These are phyloP conservation scores for Oreochromis mossambicus DNA, from an alignment of 2,797 vertebrate species.

Conservation along the genomic window DNA sequence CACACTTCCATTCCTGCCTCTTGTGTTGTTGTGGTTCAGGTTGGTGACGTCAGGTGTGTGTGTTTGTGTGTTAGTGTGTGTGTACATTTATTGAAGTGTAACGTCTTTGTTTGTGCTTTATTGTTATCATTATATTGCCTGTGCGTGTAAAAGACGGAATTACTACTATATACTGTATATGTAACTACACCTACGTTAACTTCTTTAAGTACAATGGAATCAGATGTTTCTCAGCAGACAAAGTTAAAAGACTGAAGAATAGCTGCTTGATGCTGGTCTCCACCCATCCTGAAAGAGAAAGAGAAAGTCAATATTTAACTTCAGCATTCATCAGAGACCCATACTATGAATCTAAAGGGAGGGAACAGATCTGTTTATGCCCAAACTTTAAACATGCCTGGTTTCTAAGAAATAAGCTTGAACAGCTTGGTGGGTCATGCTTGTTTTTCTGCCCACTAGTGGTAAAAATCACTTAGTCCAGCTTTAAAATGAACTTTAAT, in stretches of 20 bases:
- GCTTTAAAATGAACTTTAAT: neutral
- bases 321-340: neutral
- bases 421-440: neutral
- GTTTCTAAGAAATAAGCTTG: neutral
- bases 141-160: rapidly evolving
- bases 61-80: neutral
- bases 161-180: neutral
- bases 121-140: neutral
- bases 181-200: neutral
- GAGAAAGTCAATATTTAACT: neutral
- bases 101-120: neutral
- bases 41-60: slow-evolving; percentile 54
- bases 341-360: neutral
- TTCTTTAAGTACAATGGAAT: neutral
- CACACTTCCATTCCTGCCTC: slow-evolving; percentile 9
- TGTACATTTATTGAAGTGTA: neutral
- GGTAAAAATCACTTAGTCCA: neutral
- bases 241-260: neutral
- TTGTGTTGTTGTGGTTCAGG: slow-evolving; percentile 52
- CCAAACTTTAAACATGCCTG: neutral
- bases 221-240: neutral
- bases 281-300: neutral
- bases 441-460: neutral
- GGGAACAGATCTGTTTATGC: neutral
- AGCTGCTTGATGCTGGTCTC: neutral